phyloP scores from a whole-genome alignment of 2,113 vertebrate genomes.

The Neotoma lepida region DNA sequence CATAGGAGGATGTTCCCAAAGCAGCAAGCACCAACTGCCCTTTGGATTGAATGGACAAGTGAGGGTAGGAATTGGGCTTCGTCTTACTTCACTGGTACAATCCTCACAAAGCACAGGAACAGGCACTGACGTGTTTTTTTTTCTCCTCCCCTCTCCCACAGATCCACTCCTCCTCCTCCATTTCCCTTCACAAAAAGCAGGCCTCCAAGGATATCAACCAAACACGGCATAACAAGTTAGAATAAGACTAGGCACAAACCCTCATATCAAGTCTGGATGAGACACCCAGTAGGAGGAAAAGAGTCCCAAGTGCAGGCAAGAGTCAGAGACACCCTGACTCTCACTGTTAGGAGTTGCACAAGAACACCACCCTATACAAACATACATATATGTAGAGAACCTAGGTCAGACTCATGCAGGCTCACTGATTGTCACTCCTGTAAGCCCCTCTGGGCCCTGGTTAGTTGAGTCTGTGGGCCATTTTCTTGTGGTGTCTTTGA shows the following conservation, averaged over 20 bases:
- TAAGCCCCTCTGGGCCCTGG: background rate
- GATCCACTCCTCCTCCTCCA: background rate
- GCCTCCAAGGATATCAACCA: background rate
- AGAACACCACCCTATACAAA: background rate
- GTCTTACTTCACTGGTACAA: background rate
- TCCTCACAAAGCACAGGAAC: accelerated
- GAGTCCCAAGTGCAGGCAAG: background rate
- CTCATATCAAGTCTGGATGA: background rate
- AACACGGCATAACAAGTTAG: background rate
- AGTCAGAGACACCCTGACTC: background rate
- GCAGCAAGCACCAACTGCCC: background rate
- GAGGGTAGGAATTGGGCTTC: background rate
- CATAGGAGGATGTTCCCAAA: background rate
- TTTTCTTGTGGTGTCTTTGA: background rate
- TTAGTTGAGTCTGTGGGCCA: background rate
- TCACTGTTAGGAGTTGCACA: background rate
- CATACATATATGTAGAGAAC: background rate
- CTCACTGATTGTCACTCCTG: background rate
- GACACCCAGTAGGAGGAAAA: background rate
- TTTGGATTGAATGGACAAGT: background rate
- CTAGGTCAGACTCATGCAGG: background rate
- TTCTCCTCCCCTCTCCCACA: background rate
- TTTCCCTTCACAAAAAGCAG: background rate
- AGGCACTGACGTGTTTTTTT: background rate
- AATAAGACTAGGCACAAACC: background rate